Evolutionary conservation across 2,888 invertebrate genomes (phyloP).

Genomic region (Pyrrhia umbra): DNA sequence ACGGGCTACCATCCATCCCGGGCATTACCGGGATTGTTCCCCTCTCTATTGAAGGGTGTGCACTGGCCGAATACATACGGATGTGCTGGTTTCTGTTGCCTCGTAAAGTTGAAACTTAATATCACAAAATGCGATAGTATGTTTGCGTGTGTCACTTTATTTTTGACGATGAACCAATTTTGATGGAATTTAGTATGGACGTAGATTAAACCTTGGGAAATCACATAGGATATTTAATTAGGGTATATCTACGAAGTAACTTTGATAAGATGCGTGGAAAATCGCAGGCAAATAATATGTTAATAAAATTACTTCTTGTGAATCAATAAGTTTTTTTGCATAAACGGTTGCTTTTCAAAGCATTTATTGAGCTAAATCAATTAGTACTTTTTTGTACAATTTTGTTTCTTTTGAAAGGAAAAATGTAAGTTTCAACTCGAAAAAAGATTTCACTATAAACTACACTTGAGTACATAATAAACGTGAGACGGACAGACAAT

Average conservation of each 20-base stretch:
- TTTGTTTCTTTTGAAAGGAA: no score
- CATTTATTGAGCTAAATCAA: no score
- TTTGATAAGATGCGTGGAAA: no score
- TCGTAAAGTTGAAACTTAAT: neutral
- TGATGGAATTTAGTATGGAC: neutral
- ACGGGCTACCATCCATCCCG: constrained; percentile 53
- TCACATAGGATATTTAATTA: no score
- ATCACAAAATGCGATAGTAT: neutral
- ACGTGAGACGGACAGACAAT: constrained; percentile 3
- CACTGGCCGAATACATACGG: constrained; percentile 18
- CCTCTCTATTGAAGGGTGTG: constrained; percentile 29
- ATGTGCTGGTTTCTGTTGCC: constrained; percentile 38
- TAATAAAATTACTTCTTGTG: no score
- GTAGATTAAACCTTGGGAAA: no score
- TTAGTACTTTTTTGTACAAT: no score
- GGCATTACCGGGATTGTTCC: constrained; percentile 35
- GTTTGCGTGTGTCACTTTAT: neutral
- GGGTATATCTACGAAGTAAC: no score
- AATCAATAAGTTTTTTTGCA: no score
- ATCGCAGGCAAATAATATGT: no score
- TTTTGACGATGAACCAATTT: neutral
- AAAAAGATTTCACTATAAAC: neutral
- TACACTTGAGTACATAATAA: neutral
- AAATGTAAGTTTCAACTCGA: no score
- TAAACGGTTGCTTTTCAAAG: no score